Conservation (phyloP, 1,140 invertebrate genomes). For the Periplaneta americana region DNA sequence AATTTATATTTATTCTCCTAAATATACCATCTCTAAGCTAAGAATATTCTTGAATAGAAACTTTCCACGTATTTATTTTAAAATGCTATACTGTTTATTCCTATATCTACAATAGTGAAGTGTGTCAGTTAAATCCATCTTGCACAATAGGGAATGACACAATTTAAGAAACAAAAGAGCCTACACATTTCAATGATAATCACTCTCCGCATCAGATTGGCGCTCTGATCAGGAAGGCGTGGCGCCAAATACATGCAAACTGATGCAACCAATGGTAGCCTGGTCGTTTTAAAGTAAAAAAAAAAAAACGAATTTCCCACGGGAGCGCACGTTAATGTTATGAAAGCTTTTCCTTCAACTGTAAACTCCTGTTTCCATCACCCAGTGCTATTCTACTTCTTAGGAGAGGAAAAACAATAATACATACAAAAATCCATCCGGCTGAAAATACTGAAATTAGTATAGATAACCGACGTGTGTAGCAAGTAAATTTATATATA, state of each 20-base stretch:
- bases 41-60: too few relatives aligned
- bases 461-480: too few relatives aligned
- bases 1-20: too few relatives aligned
- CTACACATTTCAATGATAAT: neutral
- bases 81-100: neutral
- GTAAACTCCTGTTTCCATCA: neutral
- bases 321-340: neutral
- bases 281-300: neutral
- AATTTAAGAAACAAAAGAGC: neutral
- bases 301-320: neutral
- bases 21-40: too few relatives aligned
- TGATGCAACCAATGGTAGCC: neutral
- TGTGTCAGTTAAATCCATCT: neutral
- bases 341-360: neutral
- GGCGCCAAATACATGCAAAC: neutral
- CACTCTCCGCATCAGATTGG: neutral
- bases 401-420: neutral
- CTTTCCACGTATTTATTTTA: too few relatives aligned
- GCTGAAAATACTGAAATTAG: too few relatives aligned
- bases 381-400: neutral
- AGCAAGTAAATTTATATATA: too few relatives aligned
- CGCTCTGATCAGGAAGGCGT: neutral
- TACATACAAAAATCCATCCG: too few relatives aligned
- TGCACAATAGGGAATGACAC: neutral
- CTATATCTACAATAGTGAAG: neutral